Conservation (phyloP, 2,888 invertebrate species). For the Brachynemurus nebulosus region DNA sequence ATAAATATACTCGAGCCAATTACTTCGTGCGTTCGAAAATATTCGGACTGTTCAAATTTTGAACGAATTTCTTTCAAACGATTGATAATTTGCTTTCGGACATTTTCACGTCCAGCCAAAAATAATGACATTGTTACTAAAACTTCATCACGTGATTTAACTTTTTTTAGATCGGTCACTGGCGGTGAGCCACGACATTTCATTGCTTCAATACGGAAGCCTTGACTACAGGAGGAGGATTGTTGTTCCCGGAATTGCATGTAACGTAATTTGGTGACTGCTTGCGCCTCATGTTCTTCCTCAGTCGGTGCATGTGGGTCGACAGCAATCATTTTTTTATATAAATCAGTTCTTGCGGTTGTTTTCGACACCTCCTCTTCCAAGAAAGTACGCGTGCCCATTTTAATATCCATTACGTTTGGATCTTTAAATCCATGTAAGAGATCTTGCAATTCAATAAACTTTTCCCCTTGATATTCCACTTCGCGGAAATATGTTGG, state of each 20-base stretch:
- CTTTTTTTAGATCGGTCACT: constrained; percentile 76
- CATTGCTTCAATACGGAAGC: constrained; percentile 93
- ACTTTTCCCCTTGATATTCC: constrained; percentile 62
- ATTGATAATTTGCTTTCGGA: constrained; percentile 51
- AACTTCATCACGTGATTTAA: constrained; percentile 65
- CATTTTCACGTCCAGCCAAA: constrained; percentile 48
- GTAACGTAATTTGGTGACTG: constrained; percentile 90
- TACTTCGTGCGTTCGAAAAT: constrained; percentile 81
- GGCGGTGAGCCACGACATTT: constrained; percentile 72
- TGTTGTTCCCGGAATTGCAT: constrained; percentile 92
- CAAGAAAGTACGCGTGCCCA: constrained; percentile 90
- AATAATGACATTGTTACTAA: constrained; percentile 60
- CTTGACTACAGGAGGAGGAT: constrained; percentile 78
- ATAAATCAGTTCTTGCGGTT: constrained; percentile 71
- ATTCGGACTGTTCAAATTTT: constrained; percentile 69
- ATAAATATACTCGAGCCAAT: constrained; percentile 89
- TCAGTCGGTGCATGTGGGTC: constrained; percentile 76
- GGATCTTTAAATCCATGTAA: constrained; percentile 83
- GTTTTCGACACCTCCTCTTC: constrained; percentile 90
- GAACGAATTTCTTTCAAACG: constrained; percentile 63
- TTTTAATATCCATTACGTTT: constrained; percentile 94
- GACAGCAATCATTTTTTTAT: constrained; percentile 89
- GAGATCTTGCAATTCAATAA: constrained; percentile 91
- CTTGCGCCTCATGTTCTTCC: constrained; percentile 64
- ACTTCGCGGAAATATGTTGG: constrained; percentile 77